Evolutionary conservation across 2,888 invertebrate species (phyloP).

Genomic region (Noctua janthe): DNA sequence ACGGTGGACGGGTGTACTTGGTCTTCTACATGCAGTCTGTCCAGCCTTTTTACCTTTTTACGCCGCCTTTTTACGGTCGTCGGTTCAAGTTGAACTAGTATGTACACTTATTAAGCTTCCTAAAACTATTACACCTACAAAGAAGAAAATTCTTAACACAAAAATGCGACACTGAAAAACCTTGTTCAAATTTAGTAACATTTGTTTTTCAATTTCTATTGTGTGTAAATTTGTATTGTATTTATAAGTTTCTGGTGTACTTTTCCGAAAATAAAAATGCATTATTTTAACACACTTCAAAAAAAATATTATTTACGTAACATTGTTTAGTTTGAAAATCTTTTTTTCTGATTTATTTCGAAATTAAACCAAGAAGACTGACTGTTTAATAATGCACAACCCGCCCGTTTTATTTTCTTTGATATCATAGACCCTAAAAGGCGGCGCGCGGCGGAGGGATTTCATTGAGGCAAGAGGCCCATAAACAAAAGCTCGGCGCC

Average conservation of each 20-base stretch:
- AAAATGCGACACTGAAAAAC: constrained; percentile 4
- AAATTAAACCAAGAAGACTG: neutral
- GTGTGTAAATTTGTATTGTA: constrained; percentile 10
- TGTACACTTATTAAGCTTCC: neutral
- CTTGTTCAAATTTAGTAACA: constrained; percentile 1
- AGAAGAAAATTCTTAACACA: neutral
- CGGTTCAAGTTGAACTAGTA: neutral
- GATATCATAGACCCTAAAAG: neutral
- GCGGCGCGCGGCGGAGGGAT: neutral
- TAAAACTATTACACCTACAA: neutral
- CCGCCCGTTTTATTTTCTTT: neutral
- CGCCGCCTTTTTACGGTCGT: neutral
- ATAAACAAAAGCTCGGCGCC: neutral
- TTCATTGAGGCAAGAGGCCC: neutral
- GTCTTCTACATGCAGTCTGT: neutral
- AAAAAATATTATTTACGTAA: neutral
- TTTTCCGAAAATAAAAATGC: neutral
- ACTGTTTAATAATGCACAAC: neutral
- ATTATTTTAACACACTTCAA: neutral
- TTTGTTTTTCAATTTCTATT: constrained; percentile 16
- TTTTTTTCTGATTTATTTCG: neutral
- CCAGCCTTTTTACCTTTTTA: neutral
- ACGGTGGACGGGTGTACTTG: too few species aligned
- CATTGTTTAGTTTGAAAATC: neutral
- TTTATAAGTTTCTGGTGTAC: neutral